Evolutionary conservation across 2,113 vertebrate genomes (phyloP).

Genomic region (Erythrolamprus reginae): DNA sequence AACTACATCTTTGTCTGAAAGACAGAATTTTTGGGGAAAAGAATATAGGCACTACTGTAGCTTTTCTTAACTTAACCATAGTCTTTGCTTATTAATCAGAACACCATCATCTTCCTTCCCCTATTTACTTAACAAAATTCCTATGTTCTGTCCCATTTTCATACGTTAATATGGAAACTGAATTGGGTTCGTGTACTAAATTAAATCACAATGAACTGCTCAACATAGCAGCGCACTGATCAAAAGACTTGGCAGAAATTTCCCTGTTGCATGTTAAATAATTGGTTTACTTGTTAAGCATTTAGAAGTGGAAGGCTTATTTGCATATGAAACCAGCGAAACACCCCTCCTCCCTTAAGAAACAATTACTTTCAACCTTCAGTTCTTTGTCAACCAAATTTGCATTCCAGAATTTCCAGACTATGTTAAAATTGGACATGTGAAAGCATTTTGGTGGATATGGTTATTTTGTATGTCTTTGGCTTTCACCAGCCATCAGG

Average conservation of each 20-base stretch:
- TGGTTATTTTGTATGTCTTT: not conserved
- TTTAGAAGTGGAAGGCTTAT: not conserved
- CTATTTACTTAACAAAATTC: conserved; percentile 52
- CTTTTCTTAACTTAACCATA: conserved; percentile 42
- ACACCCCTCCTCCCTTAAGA: not conserved
- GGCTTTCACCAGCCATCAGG: not conserved
- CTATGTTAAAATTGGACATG: not conserved
- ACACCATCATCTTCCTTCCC: conserved; percentile 48
- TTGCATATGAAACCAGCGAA: not conserved
- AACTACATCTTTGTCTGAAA: conserved; percentile 15
- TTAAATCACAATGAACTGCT: conserved; percentile 36
- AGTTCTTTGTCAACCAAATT: not conserved
- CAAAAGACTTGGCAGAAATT: conserved; percentile 5
- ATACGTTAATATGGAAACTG: conserved; percentile 52
- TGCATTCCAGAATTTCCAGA: not conserved
- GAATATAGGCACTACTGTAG: not conserved
- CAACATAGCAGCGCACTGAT: conserved; percentile 28
- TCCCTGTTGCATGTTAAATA: conserved; percentile 14
- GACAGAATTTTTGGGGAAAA: not conserved
- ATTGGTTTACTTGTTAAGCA: conserved; percentile 15
- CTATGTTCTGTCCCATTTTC: conserved; percentile 53
- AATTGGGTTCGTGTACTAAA: conserved; percentile 40
- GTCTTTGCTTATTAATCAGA: conserved; percentile 52
- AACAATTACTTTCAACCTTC: not conserved
- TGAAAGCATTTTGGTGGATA: not conserved